Evolutionary conservation across 2,113 vertebrate genomes (phyloP), one percentile per base, ranked within the genome.

Genomic region (Osmerus eperlanus): DNA sequence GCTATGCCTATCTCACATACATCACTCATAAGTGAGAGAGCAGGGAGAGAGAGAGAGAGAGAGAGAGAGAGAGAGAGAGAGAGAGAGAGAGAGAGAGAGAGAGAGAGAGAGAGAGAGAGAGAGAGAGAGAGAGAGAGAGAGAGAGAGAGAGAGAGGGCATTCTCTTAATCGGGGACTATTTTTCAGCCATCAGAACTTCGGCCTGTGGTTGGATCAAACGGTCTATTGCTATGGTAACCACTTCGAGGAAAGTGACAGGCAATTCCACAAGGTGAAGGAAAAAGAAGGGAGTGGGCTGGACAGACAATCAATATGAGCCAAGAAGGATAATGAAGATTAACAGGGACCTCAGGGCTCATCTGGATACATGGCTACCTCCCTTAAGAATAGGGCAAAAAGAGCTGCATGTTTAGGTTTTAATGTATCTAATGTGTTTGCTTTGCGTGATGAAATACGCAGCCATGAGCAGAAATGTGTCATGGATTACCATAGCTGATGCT

Each of bases 141-240:
- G 6, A 3, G 13, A 67, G 29, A 62, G 52, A 60, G 67, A 77
- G 59, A 78, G 41, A 29, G 47, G 61, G 62, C 41, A 59, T 70
- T n/a, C 55, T 12, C 19, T 74, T 73, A 32, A 70, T 74, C 61
- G 68, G 71, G 63, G 51, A 64, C 74, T 62, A 76, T 74, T 78
- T 47, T 79, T 73, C 66, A 74, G 70, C 65, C 75, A 72, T 77
- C 72, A 65, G 55, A 68, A 67, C 53, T 65, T 76, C 21, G 56
- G 56, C 53, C 72, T 72, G 76, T 64, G 74, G 75, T 75, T 66
- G 67, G 77, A 81, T 81, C 71, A 75, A 70, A 84, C 70, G 56
- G 75, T 84, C 79, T 79, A 76, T 84, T 68, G 23, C 77, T 70
- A 81, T 84, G 72, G 77, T 65, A 81, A 84, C 82, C 58, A n/a